Base-by-base conservation (phyloP, 2,888 invertebrate species). In the Selenia dentaria region DNA sequence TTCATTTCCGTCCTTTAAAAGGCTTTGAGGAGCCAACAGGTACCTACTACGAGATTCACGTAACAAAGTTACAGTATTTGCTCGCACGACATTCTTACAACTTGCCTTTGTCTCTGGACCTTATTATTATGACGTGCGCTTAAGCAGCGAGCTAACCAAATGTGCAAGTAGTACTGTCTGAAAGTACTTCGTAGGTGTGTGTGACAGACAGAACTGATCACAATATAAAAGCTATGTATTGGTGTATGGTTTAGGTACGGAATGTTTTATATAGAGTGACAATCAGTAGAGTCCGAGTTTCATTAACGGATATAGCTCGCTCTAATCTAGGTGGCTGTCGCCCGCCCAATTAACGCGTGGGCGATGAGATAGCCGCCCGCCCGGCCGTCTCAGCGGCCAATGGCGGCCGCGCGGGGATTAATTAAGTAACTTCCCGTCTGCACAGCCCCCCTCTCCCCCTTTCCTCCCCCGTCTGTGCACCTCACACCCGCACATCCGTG, bases 331-430 rank as follows among this genome's bases (percentile, higher is more conserved):
- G 64, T 65, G 72, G 68, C 70, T 59, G 68, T 75, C 76, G 80
- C 74, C 80, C 88, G 85, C 83, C 89, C 90, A 90, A 90, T 90
- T 90, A 90, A 88, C 89, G 88, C 89, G 84, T 83, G 75, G 86
- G 86, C 87, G 85, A 83, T 81, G 74, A 77, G 83, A 76, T 71
- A 70, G 70, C 83, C 84, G 81, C 79, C 81, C 80, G 79, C 76
- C 81, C 77, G 76, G 62, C 65, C 68, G 65, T 65, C 74, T 62
- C 63, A 72, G 79, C 78, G 86, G 86, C 90, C 90, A 90, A 90
- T 90, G 80, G 88, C 85, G 81, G 82, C 80, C 84, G 79, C 84
- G 82, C 79, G 73, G 83, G 89, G 89, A 89, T 90, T 90, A 89
- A 90, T 90, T 90, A 90, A 89, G 85, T 85, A 88, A 86, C 83